Conservation (phyloP, 2,113 vertebrate species). For the Marcusenius ussheri region DNA sequence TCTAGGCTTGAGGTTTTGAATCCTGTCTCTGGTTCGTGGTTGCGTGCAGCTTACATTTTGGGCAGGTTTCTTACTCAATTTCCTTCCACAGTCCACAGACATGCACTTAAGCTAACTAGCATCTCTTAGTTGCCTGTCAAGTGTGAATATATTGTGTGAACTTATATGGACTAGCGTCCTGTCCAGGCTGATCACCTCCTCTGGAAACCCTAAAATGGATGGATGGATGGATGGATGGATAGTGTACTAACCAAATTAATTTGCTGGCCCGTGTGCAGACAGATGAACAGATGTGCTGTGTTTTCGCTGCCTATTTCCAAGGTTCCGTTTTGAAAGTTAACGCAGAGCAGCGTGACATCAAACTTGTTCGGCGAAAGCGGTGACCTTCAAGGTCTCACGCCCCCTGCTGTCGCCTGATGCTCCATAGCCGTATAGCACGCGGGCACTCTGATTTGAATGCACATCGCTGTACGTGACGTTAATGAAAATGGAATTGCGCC, state of each 20-base stretch:
- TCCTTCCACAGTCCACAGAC: neutral
- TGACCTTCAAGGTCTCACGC: neutral
- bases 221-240: neutral
- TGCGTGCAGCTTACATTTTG: neutral
- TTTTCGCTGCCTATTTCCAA: neutral
- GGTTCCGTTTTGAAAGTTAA: neutral
- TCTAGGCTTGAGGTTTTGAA: neutral
- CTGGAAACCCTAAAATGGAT: neutral
- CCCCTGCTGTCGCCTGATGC: neutral
- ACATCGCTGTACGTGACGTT: neutral
- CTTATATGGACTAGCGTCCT: neutral
- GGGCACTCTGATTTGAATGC: neutral
- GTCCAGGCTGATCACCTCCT: neutral
- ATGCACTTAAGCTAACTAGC: neutral
- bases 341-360: neutral
- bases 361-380: neutral
- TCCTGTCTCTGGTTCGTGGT: neutral
- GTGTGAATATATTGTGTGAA: neutral
- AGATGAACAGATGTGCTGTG: neutral
- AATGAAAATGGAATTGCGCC: neutral
- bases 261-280: neutral
- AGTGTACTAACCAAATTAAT: neutral
- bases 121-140: neutral
- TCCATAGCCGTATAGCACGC: neutral
- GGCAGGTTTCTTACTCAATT: neutral